Evolutionary conservation across 2,113 vertebrate species (phyloP).

Genomic region (Balaenoptera acutorostrata): DNA sequence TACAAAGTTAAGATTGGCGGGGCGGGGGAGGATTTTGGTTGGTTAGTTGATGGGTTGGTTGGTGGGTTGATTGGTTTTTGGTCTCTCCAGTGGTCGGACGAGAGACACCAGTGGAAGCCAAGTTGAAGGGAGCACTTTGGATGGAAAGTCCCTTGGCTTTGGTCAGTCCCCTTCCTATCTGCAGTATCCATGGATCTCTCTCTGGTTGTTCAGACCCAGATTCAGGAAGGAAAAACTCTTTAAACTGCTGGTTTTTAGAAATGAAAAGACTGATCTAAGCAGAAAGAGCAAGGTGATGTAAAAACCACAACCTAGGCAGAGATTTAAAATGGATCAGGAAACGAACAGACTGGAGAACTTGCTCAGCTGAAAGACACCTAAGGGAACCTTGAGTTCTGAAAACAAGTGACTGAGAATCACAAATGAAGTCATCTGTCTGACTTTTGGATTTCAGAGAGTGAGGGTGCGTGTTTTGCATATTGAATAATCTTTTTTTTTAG

Average conservation of each 20-base stretch:
- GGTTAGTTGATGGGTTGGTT: neutral
- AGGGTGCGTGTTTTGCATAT: neutral
- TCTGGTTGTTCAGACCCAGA: neutral
- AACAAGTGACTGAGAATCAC: neutral
- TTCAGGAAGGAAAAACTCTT: neutral
- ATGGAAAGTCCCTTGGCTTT: neutral
- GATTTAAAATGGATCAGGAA: neutral
- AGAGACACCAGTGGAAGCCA: neutral
- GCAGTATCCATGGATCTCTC: neutral
- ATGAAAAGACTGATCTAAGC: neutral
- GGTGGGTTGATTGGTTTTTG: neutral
- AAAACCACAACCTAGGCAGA: neutral
- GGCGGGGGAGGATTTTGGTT: neutral
- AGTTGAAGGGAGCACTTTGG: neutral
- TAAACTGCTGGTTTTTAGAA: neutral
- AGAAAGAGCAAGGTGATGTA: neutral
- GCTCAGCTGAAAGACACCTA: neutral
- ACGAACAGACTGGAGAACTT: neutral
- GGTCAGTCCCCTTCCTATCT: neutral
- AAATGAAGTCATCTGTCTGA: neutral
- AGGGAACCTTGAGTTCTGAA: neutral
- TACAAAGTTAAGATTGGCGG: neutral
- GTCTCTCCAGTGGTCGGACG: neutral
- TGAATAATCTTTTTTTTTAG: neutral
- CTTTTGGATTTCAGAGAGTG: neutral